A percentile compares a stretch with the other conserved stretches of the same genome.
Conservation (phyloP, 1,140 invertebrate species). For the Vanessa tameamea region DNA sequence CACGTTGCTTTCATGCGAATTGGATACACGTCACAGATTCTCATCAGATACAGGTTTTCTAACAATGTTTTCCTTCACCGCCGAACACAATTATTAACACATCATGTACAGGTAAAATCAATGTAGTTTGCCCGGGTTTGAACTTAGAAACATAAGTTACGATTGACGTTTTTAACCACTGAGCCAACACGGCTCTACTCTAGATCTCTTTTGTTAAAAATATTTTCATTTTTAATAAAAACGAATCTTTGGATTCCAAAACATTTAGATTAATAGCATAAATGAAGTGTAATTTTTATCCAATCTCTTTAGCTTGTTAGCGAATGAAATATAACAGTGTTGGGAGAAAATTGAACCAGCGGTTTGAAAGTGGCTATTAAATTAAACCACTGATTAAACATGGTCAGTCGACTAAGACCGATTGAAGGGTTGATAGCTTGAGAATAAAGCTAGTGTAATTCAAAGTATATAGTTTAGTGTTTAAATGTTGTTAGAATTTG, state of each 20-base stretch:
- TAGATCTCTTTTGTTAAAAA: not conserved
- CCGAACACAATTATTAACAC: too few relatives aligned
- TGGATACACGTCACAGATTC: too few relatives aligned
- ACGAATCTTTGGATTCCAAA: not conserved
- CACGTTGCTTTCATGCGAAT: too few relatives aligned
- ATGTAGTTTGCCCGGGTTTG: too few relatives aligned
- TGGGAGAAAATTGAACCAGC: constrained; percentile 56
- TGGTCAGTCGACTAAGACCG: constrained; percentile 28
- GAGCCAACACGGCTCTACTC: too few relatives aligned
- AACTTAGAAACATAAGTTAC: too few relatives aligned
- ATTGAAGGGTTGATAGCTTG: constrained; percentile 3
- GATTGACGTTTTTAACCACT: too few relatives aligned
- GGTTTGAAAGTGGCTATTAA: constrained; percentile 39
- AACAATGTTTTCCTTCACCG: too few relatives aligned
- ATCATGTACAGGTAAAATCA: too few relatives aligned
- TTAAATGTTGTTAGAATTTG: too few relatives aligned
- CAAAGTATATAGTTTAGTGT: not conserved
- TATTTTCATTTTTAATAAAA: not conserved
- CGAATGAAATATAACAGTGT: constrained; percentile 55
- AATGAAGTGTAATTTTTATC: constrained; percentile 60
- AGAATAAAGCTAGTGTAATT: not conserved
- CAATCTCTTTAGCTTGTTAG: constrained; percentile 57
- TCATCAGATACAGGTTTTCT: too few relatives aligned
- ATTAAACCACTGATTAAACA: constrained; percentile 42
- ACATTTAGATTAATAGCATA: constrained; percentile 52